Conservation (phyloP, 2,113 vertebrate species). For the Orycteropus afer region DNA sequence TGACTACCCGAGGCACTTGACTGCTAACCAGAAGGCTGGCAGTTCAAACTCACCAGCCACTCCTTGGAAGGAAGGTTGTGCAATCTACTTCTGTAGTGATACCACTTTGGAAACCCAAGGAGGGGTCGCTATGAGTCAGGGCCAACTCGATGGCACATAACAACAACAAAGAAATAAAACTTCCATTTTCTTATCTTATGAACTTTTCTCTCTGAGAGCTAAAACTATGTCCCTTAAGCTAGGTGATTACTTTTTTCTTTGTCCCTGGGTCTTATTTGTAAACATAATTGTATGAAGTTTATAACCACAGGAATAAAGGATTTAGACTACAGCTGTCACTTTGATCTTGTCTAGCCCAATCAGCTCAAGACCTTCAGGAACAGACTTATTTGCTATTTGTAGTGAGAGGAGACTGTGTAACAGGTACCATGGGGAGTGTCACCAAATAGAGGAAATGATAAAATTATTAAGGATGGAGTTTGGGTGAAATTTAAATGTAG, state of each 20-base stretch:
- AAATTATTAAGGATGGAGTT: conserved; percentile 20
- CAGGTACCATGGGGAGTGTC: not conserved
- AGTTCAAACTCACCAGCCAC: too few species aligned
- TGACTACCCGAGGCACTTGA: not conserved
- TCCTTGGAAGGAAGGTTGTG: too few species aligned
- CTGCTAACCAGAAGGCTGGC: too few species aligned
- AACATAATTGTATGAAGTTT: not conserved
- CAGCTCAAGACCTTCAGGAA: not conserved
- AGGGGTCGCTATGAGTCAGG: too few species aligned
- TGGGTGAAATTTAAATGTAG: conserved; percentile 43
- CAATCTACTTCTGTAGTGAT: too few species aligned
- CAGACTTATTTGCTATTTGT: conserved; percentile 17
- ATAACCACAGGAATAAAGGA: not conserved
- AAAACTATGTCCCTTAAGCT: conserved; percentile 5
- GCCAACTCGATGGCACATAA: too few species aligned
- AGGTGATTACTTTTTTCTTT: not conserved
- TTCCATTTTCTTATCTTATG: conserved; percentile 3
- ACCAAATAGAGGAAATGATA: conserved; percentile 46
- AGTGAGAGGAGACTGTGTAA: not conserved
- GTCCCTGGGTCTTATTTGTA: conserved; percentile 15
- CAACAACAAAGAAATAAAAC: too few species aligned
- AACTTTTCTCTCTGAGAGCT: not conserved
- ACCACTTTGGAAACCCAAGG: too few species aligned
- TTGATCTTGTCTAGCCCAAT: conserved; percentile 25
- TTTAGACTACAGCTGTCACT: not conserved